Base-by-base conservation (phyloP, 1,140 invertebrate species). In the Drosophila pruinosa region DNA sequence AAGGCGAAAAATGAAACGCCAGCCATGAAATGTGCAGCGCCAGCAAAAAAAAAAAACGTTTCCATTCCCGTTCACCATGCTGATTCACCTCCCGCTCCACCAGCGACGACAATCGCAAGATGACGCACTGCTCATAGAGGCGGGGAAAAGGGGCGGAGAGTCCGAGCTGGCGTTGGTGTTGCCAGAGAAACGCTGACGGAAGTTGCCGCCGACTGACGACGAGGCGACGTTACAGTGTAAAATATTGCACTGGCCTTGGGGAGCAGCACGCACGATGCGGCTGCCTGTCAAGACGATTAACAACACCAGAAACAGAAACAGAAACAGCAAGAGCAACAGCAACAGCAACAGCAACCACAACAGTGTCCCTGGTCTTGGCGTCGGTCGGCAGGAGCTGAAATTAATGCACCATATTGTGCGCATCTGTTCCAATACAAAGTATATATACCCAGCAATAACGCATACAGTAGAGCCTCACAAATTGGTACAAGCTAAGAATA, bases 161-260 rank as follows among this genome's bases (percentile, higher is more conserved):
- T n/a, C n/a, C n/a, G n/a, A 21, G 28, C 17, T 41, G 36, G 47
- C 8, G 58, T 57, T 36, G 69, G 43, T 10, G 69, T 53, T 24
- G 43, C 41, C 36, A 15, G 36, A 54, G 36, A 72, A 43, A 19
- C 61, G 38, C 68, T 76, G 80, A 85, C 80, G 80, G 80, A 83
- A 83, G 76, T 83, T 59, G 74, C 52, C 72, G 74, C 38, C 72
- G 69, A 73, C 47, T 48, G 68, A 57, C 61, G 68, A 57, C 36
- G 43, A 41, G 31, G 52, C 61, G 52, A 64, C 50, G 77, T 68
- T 71, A 73, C 70, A 61, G 62, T 80, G 62, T 86, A 88, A 86
- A 86, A 82, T 88, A 86, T 88, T 78, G 78, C 78, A 78, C 71
- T 86, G 82, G 82, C 82, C 82, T 86, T 86, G 82, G 76, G 62